A percentile compares a stretch with the other conserved stretches of the same genome.
Evolutionary conservation across 2,888 invertebrate genomes (phyloP).

Genomic region (Unio delphinus): DNA sequence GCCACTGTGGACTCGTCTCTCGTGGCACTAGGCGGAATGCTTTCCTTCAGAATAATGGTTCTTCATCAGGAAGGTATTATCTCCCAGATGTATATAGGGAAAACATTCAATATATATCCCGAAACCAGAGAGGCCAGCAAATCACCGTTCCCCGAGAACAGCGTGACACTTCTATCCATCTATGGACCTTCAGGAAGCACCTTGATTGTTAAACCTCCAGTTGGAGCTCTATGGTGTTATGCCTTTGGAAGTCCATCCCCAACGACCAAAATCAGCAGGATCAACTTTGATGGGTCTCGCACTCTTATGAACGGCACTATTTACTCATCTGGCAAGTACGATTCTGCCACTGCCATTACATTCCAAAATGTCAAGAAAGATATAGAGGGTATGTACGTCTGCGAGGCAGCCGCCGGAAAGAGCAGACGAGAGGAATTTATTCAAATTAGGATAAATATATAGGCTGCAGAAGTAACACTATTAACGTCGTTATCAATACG

Average conservation of each 20-base stretch:
- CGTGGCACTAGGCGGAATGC: conserved; percentile 24
- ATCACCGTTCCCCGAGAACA: conserved; percentile 22
- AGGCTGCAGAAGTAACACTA: too few species aligned
- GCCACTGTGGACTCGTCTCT: conserved; percentile 20
- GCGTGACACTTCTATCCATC: conserved; percentile 22
- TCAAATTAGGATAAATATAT: too few species aligned
- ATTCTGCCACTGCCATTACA: conserved; percentile 27
- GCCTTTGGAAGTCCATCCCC: conserved; percentile 36
- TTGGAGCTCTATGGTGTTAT: conserved; percentile 34
- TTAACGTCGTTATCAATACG: too few species aligned
- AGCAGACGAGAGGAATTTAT: conserved; percentile 1
- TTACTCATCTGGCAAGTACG: conserved; percentile 26
- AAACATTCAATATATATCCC: conserved; percentile 31
- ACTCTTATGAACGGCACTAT: conserved; percentile 18
- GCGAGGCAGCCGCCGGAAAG: conserved; percentile 21
- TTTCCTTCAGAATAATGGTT: conserved; percentile 24
- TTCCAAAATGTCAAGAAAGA: conserved; percentile 16
- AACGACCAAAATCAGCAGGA: conserved; percentile 16
- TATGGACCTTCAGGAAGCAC: conserved; percentile 21
- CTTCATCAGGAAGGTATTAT: conserved; percentile 22
- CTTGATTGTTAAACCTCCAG: conserved; percentile 15
- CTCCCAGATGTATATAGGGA: conserved; percentile 29
- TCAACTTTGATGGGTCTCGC: conserved; percentile 9
- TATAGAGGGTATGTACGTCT: conserved; percentile 23
- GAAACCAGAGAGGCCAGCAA: conserved; percentile 12